Conservation (phyloP, 2,888 invertebrate species). For the Germaria angustata region DNA sequence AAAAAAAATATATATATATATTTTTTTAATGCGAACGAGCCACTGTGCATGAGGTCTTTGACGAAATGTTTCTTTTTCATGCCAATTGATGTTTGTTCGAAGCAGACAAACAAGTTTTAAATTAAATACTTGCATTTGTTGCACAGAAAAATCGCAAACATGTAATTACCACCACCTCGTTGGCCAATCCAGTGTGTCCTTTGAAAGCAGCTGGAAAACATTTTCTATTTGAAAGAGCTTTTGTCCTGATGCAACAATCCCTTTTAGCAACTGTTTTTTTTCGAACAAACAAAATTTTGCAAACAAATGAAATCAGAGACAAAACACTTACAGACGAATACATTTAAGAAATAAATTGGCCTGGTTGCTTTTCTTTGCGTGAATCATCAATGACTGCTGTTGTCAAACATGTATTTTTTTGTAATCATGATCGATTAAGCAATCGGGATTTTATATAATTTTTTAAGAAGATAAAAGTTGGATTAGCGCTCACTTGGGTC, state of each 20-base stretch:
- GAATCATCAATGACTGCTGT: no score
- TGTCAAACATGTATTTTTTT: no score
- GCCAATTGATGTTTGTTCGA: not conserved
- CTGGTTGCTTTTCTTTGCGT: not conserved
- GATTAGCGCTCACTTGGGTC: no score
- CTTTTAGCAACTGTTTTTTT: not conserved
- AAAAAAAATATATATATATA: no score
- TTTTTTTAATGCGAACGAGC: not conserved
- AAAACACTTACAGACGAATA: not conserved
- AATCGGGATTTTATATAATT: no score
- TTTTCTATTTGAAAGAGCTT: slow-evolving; percentile 14
- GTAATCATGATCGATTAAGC: no score
- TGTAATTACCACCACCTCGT: not conserved
- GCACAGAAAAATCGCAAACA: not conserved
- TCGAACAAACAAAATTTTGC: not conserved
- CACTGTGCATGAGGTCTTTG: not conserved
- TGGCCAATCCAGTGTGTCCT: not conserved
- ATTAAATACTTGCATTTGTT: not conserved
- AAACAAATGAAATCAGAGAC: slow-evolving; percentile 1
- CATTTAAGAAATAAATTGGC: not conserved
- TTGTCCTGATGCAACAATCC: slow-evolving; percentile 14
- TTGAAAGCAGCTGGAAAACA: slow-evolving; percentile 34
- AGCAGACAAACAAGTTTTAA: not conserved
- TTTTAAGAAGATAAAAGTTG: no score
- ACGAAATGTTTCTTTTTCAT: not conserved